Base-by-base conservation (phyloP, 2,113 vertebrate genomes). In the Muscicapa adusta region DNA sequence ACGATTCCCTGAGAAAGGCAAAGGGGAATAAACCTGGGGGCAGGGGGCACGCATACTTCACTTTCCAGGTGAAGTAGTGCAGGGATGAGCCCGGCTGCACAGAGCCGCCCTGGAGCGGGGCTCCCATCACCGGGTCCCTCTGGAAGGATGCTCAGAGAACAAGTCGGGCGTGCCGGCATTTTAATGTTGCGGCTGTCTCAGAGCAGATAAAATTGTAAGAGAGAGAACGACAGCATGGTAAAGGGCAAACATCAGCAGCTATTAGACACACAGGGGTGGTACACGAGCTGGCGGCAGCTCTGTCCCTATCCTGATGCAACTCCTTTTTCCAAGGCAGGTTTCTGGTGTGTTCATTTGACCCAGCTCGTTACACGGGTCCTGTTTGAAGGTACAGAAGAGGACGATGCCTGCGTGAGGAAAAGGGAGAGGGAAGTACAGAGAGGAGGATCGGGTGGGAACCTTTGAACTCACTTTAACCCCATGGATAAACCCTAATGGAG, bases 91-190 rank as follows among this genome's bases (percentile, higher is more conserved):
- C 20, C 50, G 63, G 23, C 23, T 47, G 42, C 48, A 10, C 6
- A 3, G n/a, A 13, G 26, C 40, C 38, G 70, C 11, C 33, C 33
- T 54, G 72, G 34, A 45, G 58, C 4, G 33, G 11, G 17, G 38
- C 18, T 65, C 24, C 0, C 48, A 34, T 34, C 36, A 0, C 31
- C 8, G 0, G 2, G 5, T 47, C 24, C 29, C 33, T 73, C 74
- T 2, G 24, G 23, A 68, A 40, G 28, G 82, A 62, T 54, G 61
- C 56, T 81, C 9, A 0, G 38, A 24, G n/a, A 24, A 22, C n/a
- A 33, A 14, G 28, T 10, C 3, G 6, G 24, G 57, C 18, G 1
- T 26, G 24, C 38, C 20, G 38, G 62, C 29, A 1, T 54, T 33
- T 61, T 6, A 4, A 3, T 6, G 20, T 42, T 23, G 40, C 42